Percentiles rank a stretch among this genome's conserved stretches.
These are phyloP conservation scores for Serrognathus titanus DNA, from an alignment of 2,888 invertebrate genomes.

Conservation along the genomic window DNA sequence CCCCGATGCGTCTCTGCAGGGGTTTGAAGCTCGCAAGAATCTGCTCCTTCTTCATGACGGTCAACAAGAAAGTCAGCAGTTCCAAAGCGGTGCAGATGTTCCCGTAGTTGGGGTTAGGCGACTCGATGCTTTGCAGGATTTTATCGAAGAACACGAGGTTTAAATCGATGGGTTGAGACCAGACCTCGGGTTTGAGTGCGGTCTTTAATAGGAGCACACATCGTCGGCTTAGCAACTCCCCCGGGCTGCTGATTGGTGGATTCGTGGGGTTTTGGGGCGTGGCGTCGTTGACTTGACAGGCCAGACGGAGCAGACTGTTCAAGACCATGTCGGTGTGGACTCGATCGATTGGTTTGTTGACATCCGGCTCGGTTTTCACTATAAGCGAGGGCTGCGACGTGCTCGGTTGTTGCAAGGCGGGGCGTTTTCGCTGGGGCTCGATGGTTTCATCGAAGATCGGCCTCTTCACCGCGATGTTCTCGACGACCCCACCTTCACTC, in stretches of 20 bases:
- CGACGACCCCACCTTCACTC: slow-evolving; percentile 33
- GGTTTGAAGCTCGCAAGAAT: slow-evolving; percentile 81
- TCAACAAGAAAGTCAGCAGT: slow-evolving; percentile 80
- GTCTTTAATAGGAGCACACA: slow-evolving; percentile 86
- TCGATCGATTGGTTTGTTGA: slow-evolving; percentile 80
- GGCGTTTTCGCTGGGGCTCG: slow-evolving; percentile 25
- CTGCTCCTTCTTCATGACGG: slow-evolving; percentile 81
- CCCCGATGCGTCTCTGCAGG: slow-evolving; percentile 79
- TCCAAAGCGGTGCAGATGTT: slow-evolving; percentile 93
- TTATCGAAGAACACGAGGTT: slow-evolving; percentile 91
- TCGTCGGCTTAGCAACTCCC: slow-evolving; percentile 67
- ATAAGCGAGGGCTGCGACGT: slow-evolving; percentile 18
- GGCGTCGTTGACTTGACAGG: slow-evolving; percentile 73
- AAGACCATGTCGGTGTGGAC: slow-evolving; percentile 88
- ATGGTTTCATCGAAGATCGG: slow-evolving; percentile 13
- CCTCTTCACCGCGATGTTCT: slow-evolving; percentile 40
- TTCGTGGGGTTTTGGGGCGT: slow-evolving; percentile 45
- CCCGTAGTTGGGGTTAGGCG: slow-evolving; percentile 69
- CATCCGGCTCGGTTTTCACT: slow-evolving; percentile 63
- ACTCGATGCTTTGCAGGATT: slow-evolving; percentile 63
- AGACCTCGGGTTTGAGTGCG: slow-evolving; percentile 89
- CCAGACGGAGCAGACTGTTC: slow-evolving; percentile 84
- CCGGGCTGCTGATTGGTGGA: slow-evolving; percentile 55
- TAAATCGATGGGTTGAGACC: slow-evolving; percentile 89
- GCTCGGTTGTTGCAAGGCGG: slow-evolving; percentile 19